phyloP scores from a whole-genome alignment of 2,113 vertebrate genomes.

The Phalacrocorax aristotelis region DNA sequence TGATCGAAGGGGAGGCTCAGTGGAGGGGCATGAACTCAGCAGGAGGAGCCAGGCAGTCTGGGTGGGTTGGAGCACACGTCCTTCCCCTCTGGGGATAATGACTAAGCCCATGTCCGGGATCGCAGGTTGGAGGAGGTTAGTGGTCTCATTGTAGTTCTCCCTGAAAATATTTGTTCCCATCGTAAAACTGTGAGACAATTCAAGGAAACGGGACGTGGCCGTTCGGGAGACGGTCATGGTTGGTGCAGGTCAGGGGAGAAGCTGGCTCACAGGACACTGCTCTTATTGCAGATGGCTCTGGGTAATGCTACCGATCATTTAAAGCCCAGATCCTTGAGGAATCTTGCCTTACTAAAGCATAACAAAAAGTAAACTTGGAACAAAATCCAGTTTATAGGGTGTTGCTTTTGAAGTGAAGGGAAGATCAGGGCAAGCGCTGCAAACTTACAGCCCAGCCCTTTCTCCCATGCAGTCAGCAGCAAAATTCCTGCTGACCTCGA shows the following conservation, averaged over 20 bases:
- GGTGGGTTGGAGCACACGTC: not conserved
- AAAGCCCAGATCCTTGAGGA: not conserved
- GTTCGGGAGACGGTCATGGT: accelerated
- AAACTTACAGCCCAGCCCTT: not conserved
- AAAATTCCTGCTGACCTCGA: not conserved
- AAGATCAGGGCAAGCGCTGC: not conserved
- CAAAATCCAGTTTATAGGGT: not conserved
- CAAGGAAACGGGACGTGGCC: not conserved
- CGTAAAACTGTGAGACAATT: not conserved
- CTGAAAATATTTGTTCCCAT: not conserved
- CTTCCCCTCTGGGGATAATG: not conserved
- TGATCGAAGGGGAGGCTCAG: accelerated
- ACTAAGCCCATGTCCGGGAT: not conserved
- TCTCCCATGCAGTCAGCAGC: not conserved
- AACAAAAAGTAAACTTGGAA: not conserved
- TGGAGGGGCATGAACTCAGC: accelerated
- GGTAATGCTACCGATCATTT: not conserved
- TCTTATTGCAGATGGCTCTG: not conserved
- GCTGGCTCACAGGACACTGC: not conserved
- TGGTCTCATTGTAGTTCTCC: not conserved
- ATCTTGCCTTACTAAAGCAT: not conserved
- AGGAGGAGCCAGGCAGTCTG: not conserved
- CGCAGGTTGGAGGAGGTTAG: not conserved
- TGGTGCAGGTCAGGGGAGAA: not conserved
- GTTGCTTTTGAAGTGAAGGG: not conserved